phyloP scores from a whole-genome alignment of 1,140 invertebrate species.

The Papilio dardanus region DNA sequence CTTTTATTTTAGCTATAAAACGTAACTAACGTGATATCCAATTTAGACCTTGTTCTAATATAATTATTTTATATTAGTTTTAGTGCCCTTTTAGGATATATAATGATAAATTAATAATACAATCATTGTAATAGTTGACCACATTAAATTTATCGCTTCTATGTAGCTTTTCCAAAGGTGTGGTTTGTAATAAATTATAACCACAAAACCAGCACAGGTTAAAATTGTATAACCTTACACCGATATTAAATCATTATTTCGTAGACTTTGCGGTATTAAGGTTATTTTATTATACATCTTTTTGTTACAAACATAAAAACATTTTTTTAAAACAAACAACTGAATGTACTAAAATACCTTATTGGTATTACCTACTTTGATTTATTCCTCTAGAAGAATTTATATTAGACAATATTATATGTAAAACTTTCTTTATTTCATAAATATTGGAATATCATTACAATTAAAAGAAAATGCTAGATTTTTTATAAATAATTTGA shows the following conservation, averaged over 20 bases:
- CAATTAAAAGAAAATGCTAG: too few species aligned
- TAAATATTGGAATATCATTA: too few species aligned
- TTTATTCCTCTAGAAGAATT: neutral
- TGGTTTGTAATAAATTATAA: neutral
- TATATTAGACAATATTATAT: too few species aligned
- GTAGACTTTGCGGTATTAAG: neutral
- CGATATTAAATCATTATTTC: neutral
- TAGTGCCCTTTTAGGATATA: neutral
- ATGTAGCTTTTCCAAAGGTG: neutral
- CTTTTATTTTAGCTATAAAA: too few species aligned
- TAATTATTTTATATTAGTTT: neutral
- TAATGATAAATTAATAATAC: neutral
- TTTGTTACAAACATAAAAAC: neutral
- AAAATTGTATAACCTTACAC: neutral
- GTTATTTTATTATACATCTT: neutral
- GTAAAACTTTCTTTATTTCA: too few species aligned
- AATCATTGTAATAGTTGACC: neutral
- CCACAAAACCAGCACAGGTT: conserved; percentile 9
- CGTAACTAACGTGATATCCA: too few species aligned
- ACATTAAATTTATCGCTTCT: neutral
- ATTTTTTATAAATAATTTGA: too few species aligned
- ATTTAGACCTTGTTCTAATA: too few species aligned
- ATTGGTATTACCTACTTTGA: neutral
- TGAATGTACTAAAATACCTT: neutral
- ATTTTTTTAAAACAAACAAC: too few species aligned